A percentile compares a stretch with the other conserved stretches of the same genome.
These are phyloP conservation scores for Helicoverpa zea DNA, from an alignment of 1,140 invertebrate genomes.

Conservation along the genomic window DNA sequence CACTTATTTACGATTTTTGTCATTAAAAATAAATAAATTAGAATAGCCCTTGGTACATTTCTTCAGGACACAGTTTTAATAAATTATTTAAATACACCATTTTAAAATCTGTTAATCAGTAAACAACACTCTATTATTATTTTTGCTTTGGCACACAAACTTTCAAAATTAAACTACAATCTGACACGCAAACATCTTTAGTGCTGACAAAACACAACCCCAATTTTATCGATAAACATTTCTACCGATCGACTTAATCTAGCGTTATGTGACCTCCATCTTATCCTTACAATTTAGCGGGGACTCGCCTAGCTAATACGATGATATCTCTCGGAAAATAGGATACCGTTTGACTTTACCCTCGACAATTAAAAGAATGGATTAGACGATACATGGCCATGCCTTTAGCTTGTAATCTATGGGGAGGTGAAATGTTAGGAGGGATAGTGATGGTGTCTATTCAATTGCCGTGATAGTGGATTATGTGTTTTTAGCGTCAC, in stretches of 20 bases:
- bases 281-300: constrained; percentile 34
- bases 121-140: too few species aligned
- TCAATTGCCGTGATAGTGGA: too few species aligned
- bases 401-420: neutral
- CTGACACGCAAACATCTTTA: too few species aligned
- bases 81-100: too few species aligned
- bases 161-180: too few species aligned
- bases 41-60: too few species aligned
- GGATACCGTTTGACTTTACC: constrained; percentile 36
- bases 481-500: too few species aligned
- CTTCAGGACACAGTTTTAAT: too few species aligned
- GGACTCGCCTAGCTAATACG: constrained; percentile 39
- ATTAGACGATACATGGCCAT: constrained; percentile 30
- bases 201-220: neutral
- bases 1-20: too few species aligned
- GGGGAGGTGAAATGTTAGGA: neutral
- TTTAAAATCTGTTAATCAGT: too few species aligned
- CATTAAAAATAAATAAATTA: too few species aligned
- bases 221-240: neutral
- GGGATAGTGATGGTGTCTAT: neutral
- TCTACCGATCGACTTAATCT: constrained; percentile 20
- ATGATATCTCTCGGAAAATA: constrained; percentile 48
- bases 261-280: constrained; percentile 32
- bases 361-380: constrained; percentile 49
- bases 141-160: too few species aligned